Evolutionary conservation across 2,797 vertebrate genomes (phyloP), one percentile per base, ranked within the genome.

Genomic region (Enteromius mattozi): DNA sequence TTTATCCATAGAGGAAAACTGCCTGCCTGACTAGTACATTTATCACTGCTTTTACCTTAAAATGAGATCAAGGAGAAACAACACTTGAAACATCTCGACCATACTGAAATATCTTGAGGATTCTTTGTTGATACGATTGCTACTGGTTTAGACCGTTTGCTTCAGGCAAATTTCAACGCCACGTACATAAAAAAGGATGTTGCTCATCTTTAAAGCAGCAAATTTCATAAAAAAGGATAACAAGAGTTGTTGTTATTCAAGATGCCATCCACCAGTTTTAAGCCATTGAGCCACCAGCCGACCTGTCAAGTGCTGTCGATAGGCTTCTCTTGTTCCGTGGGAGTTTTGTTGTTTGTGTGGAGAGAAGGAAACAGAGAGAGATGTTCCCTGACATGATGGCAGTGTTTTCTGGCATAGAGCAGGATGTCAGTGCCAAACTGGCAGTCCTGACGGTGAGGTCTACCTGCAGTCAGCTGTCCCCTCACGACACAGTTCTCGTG

Each of bases 401-500:
- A 61, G 47, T 40, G 56, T 74, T 74, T 74, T 80, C 47, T 61
- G 19, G 21, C 27, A 16, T 61, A 51, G 16, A 78, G 30, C 17
- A 2, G 63, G 21, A 47, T 86, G 79, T 68, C 72, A 77, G 24
- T 59, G 63, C 37, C 19, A 54, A 35, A 63, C 85, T 83, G 56
- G 54, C 72, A 77, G 30, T 21, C 40, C 61, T 81, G 74, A 63
- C 68, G 84, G 59, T 81, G 35, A 88, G 75, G 78, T 83, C 81
- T 81, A 80, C 79, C 83, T 77, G 47, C 72, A 86, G 63, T 56
- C 66, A 61, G 77, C 88, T 75, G 56, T 87, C 87, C 63, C 42
- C 70, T 74, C 75, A 83, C 1, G 78, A 19, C 45, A 83, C 71
- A 14, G 45, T 74, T 85, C 86, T 76, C 82, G 78, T 87, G 90